Evolutionary conservation across 1,140 invertebrate species (phyloP), one percentile per base, ranked within the genome.

Genomic region (Ceratoteleas bidentatus): DNA sequence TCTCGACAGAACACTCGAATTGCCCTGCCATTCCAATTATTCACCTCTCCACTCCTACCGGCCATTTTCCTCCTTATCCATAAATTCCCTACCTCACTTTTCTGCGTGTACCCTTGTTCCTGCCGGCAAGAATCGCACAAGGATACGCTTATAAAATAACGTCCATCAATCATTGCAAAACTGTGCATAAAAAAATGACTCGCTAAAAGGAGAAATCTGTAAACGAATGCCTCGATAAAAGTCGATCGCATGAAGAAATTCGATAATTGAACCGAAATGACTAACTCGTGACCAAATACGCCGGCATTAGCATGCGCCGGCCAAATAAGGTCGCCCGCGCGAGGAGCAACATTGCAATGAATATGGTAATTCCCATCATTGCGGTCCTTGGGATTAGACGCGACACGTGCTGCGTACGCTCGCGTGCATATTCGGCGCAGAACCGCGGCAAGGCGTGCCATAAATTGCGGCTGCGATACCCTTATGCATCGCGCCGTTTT

Each of bases 281-380:
- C 56, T 65, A 57, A 57, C 47, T n/a, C 52, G 36, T 32, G 64
- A 6, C 62, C 61, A 64, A 74, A 74, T 57, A 74, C 49, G 62
- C 38, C 13, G 32, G 24, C 62, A 89, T 89, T 89, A 90, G 88
- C 89, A 88, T 89, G 85, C 80, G 64, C 38, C 70, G 68, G 66
- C 88, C 89, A 87, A 89, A 89, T 89, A 90, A 85, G 89, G 89
- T 57, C 66, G 15, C 11, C 74, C 7, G 68, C 79, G 82, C 78
- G 81, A 57, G 49, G 68, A 77, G 64, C 60, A 78, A 86, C 84
- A 85, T 87, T 85, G 84, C 86, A 87, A 88, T 88, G 85, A 87
- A 88, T 89, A 90, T 89, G 88, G 86, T 87, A 85, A 90, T 89
- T 88, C 74, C 66, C 85, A 86, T 89, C 85, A 85, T 86, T 87